phyloP scores from a whole-genome alignment of 2,888 invertebrate genomes.

The Tachina grossa region DNA sequence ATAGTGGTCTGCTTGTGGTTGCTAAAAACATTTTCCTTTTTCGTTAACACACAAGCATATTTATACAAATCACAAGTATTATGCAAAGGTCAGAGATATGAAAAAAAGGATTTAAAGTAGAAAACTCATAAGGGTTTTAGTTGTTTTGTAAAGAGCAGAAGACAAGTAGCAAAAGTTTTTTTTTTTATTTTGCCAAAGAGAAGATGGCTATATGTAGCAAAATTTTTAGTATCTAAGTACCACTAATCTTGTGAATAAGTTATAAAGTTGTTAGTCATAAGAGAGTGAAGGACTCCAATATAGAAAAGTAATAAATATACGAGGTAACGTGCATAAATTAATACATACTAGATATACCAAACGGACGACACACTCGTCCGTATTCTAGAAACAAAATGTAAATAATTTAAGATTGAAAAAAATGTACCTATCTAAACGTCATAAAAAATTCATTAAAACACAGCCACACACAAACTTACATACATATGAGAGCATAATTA shows the following conservation, averaged over 20 bases:
- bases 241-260: slow-evolving; percentile 77
- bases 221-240: slow-evolving; percentile 62
- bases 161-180: slow-evolving; percentile 30
- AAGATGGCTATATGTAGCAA: slow-evolving; percentile 32
- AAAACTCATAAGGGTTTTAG: slow-evolving; percentile 28
- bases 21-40: slow-evolving; percentile 32
- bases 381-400: too few species aligned
- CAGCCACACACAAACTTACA: too few species aligned
- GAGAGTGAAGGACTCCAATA: not conserved
- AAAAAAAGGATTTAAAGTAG: slow-evolving; percentile 50
- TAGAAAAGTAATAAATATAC: not conserved
- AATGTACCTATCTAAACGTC: too few species aligned
- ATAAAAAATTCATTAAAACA: too few species aligned
- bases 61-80: slow-evolving; percentile 43
- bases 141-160: slow-evolving; percentile 10
- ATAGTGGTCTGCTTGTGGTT: slow-evolving; percentile 9
- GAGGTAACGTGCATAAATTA: not conserved
- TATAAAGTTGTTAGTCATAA: slow-evolving; percentile 75
- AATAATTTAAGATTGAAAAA: too few species aligned
- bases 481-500: too few species aligned
- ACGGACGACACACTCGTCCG: too few species aligned
- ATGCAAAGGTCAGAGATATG: slow-evolving; percentile 48
- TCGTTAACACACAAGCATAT: not conserved
- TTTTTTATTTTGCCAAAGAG: not conserved
- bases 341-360: too few species aligned